Conservation (phyloP, 2,888 invertebrate species). For the Crematogaster levior region DNA sequence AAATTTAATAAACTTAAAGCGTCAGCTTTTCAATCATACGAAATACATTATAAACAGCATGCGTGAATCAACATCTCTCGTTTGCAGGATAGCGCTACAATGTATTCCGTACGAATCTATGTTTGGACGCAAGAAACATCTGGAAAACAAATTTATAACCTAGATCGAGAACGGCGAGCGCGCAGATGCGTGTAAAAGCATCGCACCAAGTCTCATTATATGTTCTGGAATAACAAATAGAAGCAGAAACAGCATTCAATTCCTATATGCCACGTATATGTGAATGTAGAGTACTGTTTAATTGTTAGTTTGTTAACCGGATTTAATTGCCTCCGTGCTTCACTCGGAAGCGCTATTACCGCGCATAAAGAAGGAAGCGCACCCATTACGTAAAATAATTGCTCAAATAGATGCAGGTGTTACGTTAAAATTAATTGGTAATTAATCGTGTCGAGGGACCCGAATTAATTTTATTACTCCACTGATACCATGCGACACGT, state of each 20-base stretch:
- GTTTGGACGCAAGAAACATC: constrained; percentile 33
- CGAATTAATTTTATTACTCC: constrained; percentile 32
- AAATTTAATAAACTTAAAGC: not conserved
- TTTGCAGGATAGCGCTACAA: not conserved
- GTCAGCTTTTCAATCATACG: not conserved
- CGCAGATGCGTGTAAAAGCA: constrained; percentile 42
- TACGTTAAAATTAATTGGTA: constrained; percentile 52
- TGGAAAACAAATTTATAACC: constrained; percentile 49
- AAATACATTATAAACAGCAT: not conserved
- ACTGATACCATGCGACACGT: constrained; percentile 1
- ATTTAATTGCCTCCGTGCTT: constrained; percentile 51
- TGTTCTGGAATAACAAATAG: constrained; percentile 41
- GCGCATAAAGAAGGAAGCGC: constrained; percentile 50
- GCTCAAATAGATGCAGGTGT: constrained; percentile 46
- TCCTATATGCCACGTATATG: constrained; percentile 8
- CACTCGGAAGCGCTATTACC: constrained; percentile 47
- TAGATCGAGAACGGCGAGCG: constrained; percentile 33
- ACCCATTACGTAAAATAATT: constrained; percentile 52
- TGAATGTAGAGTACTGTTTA: constrained; percentile 38
- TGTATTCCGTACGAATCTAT: constrained; percentile 19
- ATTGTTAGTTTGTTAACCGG: constrained; percentile 55
- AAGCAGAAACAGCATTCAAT: constrained; percentile 31
- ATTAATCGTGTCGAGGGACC: constrained; percentile 36
- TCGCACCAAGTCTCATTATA: constrained; percentile 44
- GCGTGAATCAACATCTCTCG: constrained; percentile 10